Conservation (phyloP, 2,888 invertebrate species). For the Beris chalybata region DNA sequence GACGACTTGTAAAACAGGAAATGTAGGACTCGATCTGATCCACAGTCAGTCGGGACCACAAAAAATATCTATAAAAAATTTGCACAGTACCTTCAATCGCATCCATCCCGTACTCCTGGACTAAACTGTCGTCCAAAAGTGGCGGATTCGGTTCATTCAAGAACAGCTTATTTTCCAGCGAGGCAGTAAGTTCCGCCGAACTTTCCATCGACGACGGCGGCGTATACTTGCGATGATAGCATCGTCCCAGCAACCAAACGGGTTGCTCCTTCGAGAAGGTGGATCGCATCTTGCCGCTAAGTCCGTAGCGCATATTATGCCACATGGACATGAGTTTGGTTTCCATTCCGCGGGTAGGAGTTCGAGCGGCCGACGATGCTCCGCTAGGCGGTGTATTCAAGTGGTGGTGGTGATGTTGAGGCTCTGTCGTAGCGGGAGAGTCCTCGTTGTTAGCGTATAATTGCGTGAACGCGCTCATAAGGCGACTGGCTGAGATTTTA, state of each 20-base stretch:
- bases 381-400: slow-evolving; percentile 41
- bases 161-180: slow-evolving; percentile 41
- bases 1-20: no score
- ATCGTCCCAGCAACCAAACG: slow-evolving; percentile 81
- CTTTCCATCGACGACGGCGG: slow-evolving; percentile 60
- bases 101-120: slow-evolving; percentile 59
- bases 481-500: slow-evolving; percentile 55
- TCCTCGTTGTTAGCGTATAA: slow-evolving; percentile 46
- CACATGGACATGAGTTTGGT: slow-evolving; percentile 83
- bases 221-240: slow-evolving; percentile 75
- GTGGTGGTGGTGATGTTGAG: slow-evolving; percentile 3
- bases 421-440: not conserved
- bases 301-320: slow-evolving; percentile 91
- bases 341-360: slow-evolving; percentile 69
- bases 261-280: slow-evolving; percentile 84
- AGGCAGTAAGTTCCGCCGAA: slow-evolving; percentile 51
- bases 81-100: slow-evolving; percentile 48
- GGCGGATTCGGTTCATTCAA: slow-evolving; percentile 8
- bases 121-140: slow-evolving; percentile 49
- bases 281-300: slow-evolving; percentile 76
- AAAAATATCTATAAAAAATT: not conserved
- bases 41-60: no score
- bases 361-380: slow-evolving; percentile 49
- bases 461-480: slow-evolving; percentile 54
- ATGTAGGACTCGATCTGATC: no score